A percentile compares a stretch with the other conserved stretches of the same genome.
These are phyloP conservation scores for Canis aureus DNA, from an alignment of 2,113 vertebrate genomes.

Conservation along the genomic window DNA sequence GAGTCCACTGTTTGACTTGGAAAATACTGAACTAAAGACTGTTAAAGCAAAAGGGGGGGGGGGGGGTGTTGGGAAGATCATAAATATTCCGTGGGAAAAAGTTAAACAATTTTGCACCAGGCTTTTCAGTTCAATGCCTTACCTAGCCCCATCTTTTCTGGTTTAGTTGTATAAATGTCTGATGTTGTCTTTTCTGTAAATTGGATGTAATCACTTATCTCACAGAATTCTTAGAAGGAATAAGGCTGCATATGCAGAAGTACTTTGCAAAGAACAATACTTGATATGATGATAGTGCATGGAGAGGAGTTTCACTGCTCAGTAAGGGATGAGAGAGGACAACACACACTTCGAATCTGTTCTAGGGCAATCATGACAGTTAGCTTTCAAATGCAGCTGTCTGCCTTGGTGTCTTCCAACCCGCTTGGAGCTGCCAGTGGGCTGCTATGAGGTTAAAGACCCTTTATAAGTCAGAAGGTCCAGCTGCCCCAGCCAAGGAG, in stretches of 20 bases:
- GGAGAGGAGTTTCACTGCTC: background rate
- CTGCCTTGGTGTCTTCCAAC: background rate
- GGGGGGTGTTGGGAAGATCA: background rate
- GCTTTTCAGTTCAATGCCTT: background rate
- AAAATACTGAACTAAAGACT: conserved; percentile 29
- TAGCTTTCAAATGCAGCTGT: background rate
- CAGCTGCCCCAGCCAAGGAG: background rate
- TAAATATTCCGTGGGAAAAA: background rate
- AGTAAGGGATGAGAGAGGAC: background rate
- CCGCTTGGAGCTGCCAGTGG: background rate
- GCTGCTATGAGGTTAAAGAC: background rate
- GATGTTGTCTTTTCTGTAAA: conserved; percentile 5
- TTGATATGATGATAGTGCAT: background rate
- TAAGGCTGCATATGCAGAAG: background rate
- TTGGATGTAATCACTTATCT: background rate
- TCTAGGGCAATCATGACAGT: background rate
- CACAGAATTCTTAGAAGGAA: background rate
- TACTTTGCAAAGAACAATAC: background rate
- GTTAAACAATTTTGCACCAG: background rate
- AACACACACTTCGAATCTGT: background rate
- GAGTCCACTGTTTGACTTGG: conserved; percentile 11
- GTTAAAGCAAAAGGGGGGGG: background rate
- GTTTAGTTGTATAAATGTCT: background rate
- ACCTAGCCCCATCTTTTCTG: background rate
- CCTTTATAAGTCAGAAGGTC: background rate